These are phyloP conservation scores for Tamias sibiricus DNA, from an alignment of 2,113 vertebrate species.

Conservation along the genomic window DNA sequence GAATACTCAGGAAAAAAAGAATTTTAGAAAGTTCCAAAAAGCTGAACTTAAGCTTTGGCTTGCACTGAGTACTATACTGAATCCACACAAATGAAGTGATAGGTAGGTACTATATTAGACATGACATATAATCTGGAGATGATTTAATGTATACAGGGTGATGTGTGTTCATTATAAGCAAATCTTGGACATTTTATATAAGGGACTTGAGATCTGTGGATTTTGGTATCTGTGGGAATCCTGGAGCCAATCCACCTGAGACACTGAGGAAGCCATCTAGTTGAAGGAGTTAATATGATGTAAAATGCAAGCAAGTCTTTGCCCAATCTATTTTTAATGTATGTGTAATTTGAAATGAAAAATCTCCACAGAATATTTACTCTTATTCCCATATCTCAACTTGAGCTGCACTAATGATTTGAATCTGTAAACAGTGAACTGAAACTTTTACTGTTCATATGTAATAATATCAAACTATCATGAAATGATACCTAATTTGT, in stretches of 20 bases:
- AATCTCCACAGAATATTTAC: background rate
- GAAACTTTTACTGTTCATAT: background rate
- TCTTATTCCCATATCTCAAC: background rate
- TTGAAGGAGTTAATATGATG: constrained; percentile 7
- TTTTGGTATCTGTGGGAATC: background rate
- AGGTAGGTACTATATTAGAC: background rate
- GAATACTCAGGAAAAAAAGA: background rate
- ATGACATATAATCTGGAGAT: background rate
- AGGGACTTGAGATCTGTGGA: background rate
- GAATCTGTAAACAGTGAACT: constrained; percentile 50
- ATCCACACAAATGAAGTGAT: background rate
- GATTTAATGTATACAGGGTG: background rate
- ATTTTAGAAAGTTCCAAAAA: background rate
- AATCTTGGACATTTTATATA: background rate
- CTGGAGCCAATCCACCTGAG: no score
- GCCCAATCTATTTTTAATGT: background rate
- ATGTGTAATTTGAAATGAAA: constrained; percentile 22
- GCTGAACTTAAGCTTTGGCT: background rate
- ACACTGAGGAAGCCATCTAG: background rate
- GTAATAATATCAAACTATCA: background rate
- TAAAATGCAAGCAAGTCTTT: constrained; percentile 36
- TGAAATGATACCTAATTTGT: constrained; percentile 13
- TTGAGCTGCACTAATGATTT: background rate
- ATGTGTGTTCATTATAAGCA: background rate
- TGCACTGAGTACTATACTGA: background rate